A percentile compares a stretch with the other conserved stretches of the same genome.
These are phyloP conservation scores for Andrena minutula DNA, from an alignment of 2,888 invertebrate species.

Conservation along the genomic window DNA sequence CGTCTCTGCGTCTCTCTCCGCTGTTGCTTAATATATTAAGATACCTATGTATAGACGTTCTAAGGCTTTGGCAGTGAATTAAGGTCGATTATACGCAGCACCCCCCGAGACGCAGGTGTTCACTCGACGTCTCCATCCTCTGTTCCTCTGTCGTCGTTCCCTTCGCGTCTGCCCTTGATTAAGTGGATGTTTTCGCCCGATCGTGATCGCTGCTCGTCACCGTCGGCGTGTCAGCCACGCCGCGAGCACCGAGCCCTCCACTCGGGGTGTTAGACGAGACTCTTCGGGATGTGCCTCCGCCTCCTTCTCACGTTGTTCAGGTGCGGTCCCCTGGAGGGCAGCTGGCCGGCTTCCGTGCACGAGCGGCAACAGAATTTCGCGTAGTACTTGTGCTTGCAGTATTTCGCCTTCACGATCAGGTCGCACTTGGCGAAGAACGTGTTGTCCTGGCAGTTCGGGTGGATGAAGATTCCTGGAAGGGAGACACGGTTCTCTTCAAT, in stretches of 20 bases:
- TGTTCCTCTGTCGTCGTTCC: conserved; percentile 37
- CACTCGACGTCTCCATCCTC: conserved; percentile 35
- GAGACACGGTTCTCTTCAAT: too few relatives aligned
- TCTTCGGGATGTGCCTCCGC: conserved; percentile 66
- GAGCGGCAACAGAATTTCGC: conserved; percentile 97
- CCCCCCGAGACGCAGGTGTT: conserved; percentile 64
- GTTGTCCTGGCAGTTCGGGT: conserved; percentile 94
- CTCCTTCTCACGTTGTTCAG: conserved; percentile 79
- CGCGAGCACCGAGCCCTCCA: conserved; percentile 30
- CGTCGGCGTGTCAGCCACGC: conserved; percentile 24
- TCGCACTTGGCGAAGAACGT: conserved; percentile 95
- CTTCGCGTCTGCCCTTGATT: conserved; percentile 28
- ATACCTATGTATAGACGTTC: conserved; percentile 84
- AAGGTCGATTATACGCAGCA: conserved; percentile 79
- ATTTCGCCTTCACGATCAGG: conserved; percentile 93
- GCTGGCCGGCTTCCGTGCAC: conserved; percentile 94
- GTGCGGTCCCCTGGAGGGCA: conserved; percentile 86
- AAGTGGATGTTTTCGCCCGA: conserved; percentile 24
- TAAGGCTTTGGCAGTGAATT: conserved; percentile 85
- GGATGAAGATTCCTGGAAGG: conserved; percentile 89
- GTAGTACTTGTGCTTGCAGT: conserved; percentile 96
- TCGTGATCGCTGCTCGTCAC: conserved; percentile 47
- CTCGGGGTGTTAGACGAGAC: conserved; percentile 55
- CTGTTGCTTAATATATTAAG: conserved; percentile 62
- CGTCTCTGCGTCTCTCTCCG: conserved; percentile 26